Evolutionary conservation across 2,113 vertebrate genomes (phyloP).

Genomic region (Cynoglossus semilaevis): DNA sequence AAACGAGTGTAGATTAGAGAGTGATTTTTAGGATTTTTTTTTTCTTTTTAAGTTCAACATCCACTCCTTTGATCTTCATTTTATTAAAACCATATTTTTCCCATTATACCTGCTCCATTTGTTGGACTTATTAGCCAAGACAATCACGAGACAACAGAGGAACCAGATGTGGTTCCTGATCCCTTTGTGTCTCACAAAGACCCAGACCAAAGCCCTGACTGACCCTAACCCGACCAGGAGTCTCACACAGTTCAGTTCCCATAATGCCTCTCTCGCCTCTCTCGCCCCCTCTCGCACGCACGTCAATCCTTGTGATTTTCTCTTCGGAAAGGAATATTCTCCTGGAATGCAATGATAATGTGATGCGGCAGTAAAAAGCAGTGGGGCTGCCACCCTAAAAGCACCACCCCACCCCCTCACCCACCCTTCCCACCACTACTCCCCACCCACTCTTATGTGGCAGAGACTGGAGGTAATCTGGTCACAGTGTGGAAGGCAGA

Average conservation of each 20-base stretch:
- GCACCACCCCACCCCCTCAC: constrained; percentile 15
- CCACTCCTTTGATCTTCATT: no score
- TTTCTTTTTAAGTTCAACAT: no score
- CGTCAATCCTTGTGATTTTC: constrained; percentile 58
- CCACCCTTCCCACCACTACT: neutral
- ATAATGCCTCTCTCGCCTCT: constrained; percentile 50
- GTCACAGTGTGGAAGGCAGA: constrained; percentile 55
- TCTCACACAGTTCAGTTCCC: constrained; percentile 38
- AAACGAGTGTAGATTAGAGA: constrained; percentile 46
- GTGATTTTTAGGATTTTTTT: neutral
- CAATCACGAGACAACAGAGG: no score
- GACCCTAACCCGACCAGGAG: constrained; percentile 7
- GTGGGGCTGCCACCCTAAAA: constrained; percentile 48
- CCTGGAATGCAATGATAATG: constrained; percentile 58
- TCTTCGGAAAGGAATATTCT: constrained; percentile 35
- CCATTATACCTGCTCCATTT: no score
- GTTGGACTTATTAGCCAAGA: no score
- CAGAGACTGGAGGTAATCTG: constrained; percentile 61
- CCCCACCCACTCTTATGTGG: constrained; percentile 9
- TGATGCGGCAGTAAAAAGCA: constrained; percentile 32
- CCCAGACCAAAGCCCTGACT: constrained; percentile 46
- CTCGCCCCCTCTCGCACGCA: constrained; percentile 58
- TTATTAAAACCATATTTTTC: no score
- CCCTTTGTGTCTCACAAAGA: constrained; percentile 67
- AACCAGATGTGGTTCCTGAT: constrained; percentile 61